Percentiles rank a stretch among this genome's conserved stretches.
phyloP scores from a whole-genome alignment of 2,797 vertebrate genomes.

The Diplodus puntazzo region DNA sequence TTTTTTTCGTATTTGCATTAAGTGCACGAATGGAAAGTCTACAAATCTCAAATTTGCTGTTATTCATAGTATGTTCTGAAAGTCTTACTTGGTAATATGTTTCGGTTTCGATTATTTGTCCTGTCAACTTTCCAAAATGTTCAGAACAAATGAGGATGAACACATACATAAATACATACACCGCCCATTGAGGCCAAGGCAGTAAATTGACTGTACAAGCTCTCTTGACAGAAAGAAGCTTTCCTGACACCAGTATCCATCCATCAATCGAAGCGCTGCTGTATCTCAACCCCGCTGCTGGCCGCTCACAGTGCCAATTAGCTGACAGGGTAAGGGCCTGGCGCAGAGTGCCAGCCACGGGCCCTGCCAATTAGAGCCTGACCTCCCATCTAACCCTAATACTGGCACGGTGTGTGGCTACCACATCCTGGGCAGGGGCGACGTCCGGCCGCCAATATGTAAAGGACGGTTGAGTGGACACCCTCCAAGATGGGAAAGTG shows the following conservation, averaged over 20 bases:
- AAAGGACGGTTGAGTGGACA: conserved; percentile 59
- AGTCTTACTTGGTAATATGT: conserved; percentile 4
- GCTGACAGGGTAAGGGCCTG: conserved; percentile 76
- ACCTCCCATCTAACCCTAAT: conserved; percentile 66
- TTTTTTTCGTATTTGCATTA: not conserved
- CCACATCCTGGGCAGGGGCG: conserved; percentile 56
- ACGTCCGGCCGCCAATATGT: conserved; percentile 42
- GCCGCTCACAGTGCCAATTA: conserved; percentile 84
- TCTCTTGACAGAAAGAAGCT: conserved; percentile 77
- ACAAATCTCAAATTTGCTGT: not conserved
- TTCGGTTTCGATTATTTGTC: conserved; percentile 1
- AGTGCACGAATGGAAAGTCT: not conserved
- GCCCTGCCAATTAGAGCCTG: conserved; percentile 84
- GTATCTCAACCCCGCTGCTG: conserved; percentile 51
- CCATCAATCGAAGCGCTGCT: conserved; percentile 78
- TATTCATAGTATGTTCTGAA: not conserved
- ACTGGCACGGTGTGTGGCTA: conserved; percentile 74
- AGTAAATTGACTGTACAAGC: conserved; percentile 80
- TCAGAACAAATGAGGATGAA: conserved; percentile 47
- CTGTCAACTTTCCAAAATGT: conserved; percentile 24
- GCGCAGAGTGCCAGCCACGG: conserved; percentile 74
- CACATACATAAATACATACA: conserved; percentile 55
- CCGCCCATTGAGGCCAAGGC: conserved; percentile 53
- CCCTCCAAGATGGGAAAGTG: conserved; percentile 31
- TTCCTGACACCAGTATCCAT: conserved; percentile 79